Conservation (phyloP, 2,113 vertebrate species). For the Dicerorhinus sumatrensis region DNA sequence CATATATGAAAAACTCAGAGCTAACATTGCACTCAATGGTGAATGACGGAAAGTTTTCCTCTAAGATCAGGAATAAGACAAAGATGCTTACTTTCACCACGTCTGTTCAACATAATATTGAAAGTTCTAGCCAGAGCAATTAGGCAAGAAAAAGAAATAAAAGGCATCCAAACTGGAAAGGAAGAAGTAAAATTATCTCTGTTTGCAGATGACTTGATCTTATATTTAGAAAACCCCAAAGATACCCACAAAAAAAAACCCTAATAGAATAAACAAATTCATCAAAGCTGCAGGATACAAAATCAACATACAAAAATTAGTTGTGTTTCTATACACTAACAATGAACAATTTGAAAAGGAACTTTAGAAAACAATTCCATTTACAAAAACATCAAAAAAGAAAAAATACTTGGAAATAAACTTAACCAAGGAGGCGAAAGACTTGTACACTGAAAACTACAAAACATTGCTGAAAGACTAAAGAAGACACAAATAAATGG, state of each 20-base stretch:
- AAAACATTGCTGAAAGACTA: conserved; percentile 2
- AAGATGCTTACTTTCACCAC: not conserved
- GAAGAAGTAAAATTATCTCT: not conserved
- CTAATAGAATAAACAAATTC: not conserved
- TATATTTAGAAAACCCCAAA: not conserved
- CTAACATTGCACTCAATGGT: not conserved
- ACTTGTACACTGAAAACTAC: not conserved
- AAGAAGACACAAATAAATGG: not conserved
- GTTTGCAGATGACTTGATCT: not conserved
- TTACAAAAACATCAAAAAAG: not conserved
- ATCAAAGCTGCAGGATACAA: not conserved
- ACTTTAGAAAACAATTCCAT: not conserved
- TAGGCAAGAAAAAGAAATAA: conserved; percentile 24
- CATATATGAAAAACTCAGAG: not conserved
- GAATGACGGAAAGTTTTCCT: not conserved
- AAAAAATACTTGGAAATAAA: not conserved
- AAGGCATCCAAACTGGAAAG: not conserved
- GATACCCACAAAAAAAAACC: no score
- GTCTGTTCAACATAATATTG: not conserved
- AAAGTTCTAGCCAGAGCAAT: not conserved
- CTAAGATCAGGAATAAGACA: not conserved
- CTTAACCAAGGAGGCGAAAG: not conserved
- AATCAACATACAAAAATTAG: not conserved
- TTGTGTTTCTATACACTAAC: not conserved
- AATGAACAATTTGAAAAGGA: not conserved